Conservation (phyloP, 2,888 invertebrate genomes). For the Metopia argyrocephala region DNA sequence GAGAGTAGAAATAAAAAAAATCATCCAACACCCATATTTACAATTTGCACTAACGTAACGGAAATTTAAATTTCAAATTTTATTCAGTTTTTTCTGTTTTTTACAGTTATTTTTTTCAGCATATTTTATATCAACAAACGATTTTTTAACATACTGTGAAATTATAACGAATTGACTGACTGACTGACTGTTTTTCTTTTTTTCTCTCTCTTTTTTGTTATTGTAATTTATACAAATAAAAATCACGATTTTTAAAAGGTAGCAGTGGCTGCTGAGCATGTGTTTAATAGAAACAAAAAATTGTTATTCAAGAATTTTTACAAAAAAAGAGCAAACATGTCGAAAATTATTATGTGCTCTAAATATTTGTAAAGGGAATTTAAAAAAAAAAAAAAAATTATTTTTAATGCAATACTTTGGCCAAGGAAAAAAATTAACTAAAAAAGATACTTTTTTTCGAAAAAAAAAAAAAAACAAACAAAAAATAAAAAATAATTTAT, state of each 20-base stretch:
- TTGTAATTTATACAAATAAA: constrained; percentile 29
- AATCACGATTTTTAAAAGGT: constrained; percentile 51
- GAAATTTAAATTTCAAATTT: constrained; percentile 64
- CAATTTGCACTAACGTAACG: constrained; percentile 42
- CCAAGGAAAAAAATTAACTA: too few relatives aligned
- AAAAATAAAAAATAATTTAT: too few relatives aligned
- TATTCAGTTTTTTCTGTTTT: constrained; percentile 7
- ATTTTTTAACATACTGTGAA: constrained; percentile 60
- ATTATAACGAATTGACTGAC: constrained; percentile 54
- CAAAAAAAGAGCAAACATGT: constrained; percentile 33
- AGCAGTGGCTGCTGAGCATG: constrained; percentile 13
- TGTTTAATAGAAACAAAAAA: constrained; percentile 6
- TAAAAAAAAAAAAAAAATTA: neutral
- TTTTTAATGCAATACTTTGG: neutral
- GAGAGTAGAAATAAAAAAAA: too few relatives aligned
- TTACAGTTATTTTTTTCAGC: neutral
- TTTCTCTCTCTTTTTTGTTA: neutral
- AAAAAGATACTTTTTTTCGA: too few relatives aligned
- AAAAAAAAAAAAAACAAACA: too few relatives aligned
- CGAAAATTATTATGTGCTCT: constrained; percentile 53
- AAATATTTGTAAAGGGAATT: constrained; percentile 32
- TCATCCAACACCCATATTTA: neutral
- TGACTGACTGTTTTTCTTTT: constrained; percentile 1
- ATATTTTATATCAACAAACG: constrained; percentile 44
- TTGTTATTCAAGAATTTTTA: constrained; percentile 41